Evolutionary conservation across 2,797 vertebrate genomes (phyloP).

Genomic region (Hapalemur alaotrensis): DNA sequence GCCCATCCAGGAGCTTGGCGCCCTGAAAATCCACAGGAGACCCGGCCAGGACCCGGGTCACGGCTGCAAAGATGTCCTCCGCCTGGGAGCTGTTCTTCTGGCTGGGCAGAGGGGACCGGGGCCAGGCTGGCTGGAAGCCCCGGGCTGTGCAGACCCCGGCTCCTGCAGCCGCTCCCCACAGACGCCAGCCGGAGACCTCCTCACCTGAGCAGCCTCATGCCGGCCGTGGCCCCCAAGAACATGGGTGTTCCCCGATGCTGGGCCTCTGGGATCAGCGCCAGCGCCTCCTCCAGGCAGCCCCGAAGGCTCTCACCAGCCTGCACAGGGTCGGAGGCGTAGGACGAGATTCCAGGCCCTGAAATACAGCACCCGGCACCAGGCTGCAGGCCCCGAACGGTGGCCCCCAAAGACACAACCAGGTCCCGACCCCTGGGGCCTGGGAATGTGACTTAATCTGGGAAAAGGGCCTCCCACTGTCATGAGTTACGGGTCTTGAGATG

Average conservation of each 20-base stretch:
- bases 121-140: background rate
- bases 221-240: constrained; percentile 95
- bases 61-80: constrained; percentile 83
- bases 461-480: background rate
- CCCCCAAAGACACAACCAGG: rapidly evolving
- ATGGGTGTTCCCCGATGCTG: constrained; percentile 87
- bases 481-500: background rate
- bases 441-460: background rate
- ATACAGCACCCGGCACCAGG: background rate
- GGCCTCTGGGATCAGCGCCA: constrained; percentile 81
- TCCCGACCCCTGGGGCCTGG: background rate
- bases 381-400: background rate
- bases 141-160: rapidly evolving
- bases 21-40: constrained; percentile 89
- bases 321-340: constrained; percentile 80
- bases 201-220: constrained; percentile 95
- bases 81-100: constrained; percentile 69
- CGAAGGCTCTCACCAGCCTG: constrained; percentile 88
- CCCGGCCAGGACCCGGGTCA: constrained; percentile 82
- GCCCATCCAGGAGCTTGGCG: constrained; percentile 88
- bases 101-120: background rate
- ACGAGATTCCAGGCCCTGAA: constrained; percentile 93
- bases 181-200: background rate
- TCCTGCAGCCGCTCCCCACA: rapidly evolving
- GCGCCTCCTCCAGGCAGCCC: constrained; percentile 88